Evolutionary conservation across 2,797 vertebrate species (phyloP).

Genomic region (Malurus leucopterus): DNA sequence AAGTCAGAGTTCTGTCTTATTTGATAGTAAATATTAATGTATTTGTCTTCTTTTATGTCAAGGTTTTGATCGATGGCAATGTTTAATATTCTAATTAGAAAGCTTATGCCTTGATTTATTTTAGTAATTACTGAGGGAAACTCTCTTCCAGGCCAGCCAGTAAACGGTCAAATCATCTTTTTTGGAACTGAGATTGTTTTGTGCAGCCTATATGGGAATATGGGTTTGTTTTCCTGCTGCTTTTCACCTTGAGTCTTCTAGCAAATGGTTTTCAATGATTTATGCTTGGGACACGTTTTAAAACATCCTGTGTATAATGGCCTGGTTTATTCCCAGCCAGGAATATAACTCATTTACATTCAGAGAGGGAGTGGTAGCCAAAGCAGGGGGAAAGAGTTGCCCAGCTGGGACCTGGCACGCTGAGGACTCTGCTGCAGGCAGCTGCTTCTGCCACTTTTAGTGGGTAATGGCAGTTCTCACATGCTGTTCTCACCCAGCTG

Average conservation of each 20-base stretch:
- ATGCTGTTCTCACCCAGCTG: not conserved
- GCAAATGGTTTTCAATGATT: not conserved
- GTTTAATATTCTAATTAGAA: not conserved
- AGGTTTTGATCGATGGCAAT: not conserved
- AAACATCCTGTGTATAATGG: not conserved
- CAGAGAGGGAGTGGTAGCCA: not conserved
- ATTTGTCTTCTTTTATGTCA: not conserved
- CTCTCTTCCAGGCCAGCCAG: not conserved
- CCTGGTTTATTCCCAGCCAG: not conserved
- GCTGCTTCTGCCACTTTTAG: not conserved
- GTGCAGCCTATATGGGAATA: not conserved
- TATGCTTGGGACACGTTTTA: not conserved
- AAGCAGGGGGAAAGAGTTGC: not conserved
- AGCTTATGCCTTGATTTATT: not conserved
- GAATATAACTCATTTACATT: not conserved
- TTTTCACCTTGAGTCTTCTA: not conserved
- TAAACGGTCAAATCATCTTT: not conserved
- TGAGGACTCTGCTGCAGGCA: rapidly evolving
- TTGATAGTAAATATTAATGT: not conserved
- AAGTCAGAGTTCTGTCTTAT: not conserved
- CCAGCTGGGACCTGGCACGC: rapidly evolving
- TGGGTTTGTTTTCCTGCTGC: not conserved
- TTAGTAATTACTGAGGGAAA: not conserved
- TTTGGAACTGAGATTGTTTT: not conserved
- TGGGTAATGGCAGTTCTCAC: not conserved